Percentiles rank a stretch among this genome's conserved stretches.
Conservation (phyloP, 2,797 vertebrate genomes). For the Hemitrygon akajei region DNA sequence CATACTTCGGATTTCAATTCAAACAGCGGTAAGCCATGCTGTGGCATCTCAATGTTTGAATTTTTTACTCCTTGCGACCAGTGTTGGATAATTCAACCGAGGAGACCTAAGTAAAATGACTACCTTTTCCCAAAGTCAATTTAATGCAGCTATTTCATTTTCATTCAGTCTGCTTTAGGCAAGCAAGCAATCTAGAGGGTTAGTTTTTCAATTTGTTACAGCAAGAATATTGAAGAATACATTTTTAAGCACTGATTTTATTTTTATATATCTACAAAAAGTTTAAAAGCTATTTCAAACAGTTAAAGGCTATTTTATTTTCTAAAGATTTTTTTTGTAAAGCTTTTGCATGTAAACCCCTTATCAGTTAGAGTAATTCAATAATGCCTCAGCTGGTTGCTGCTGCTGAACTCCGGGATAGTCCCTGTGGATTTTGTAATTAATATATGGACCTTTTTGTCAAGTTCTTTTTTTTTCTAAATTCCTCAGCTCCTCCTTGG, state of each 20-base stretch:
- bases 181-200: not conserved
- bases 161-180: constrained; percentile 35
- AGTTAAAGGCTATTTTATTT: constrained; percentile 8
- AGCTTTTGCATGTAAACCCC: not conserved
- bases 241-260: constrained; percentile 8
- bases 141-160: constrained; percentile 35
- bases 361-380: constrained; percentile 21
- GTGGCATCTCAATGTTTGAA: constrained; percentile 26
- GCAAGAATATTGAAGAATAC: not conserved
- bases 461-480: constrained; percentile 1
- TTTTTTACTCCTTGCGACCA: constrained; percentile 27
- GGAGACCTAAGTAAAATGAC: constrained; percentile 28
- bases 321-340: not conserved
- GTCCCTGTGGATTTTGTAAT: constrained; percentile 30
- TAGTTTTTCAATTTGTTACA: constrained; percentile 33
- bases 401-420: constrained; percentile 14
- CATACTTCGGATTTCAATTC: constrained; percentile 47
- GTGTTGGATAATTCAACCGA: constrained; percentile 33
- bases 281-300: constrained; percentile 20
- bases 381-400: constrained; percentile 4
- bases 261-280: not conserved
- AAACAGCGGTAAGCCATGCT: constrained; percentile 35
- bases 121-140: constrained; percentile 34
- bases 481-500: not conserved
- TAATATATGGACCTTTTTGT: constrained; percentile 32